Percentiles rank a stretch among this genome's conserved stretches.
phyloP scores from a whole-genome alignment of 1,140 invertebrate genomes.

The Drosophila equinoxialis region DNA sequence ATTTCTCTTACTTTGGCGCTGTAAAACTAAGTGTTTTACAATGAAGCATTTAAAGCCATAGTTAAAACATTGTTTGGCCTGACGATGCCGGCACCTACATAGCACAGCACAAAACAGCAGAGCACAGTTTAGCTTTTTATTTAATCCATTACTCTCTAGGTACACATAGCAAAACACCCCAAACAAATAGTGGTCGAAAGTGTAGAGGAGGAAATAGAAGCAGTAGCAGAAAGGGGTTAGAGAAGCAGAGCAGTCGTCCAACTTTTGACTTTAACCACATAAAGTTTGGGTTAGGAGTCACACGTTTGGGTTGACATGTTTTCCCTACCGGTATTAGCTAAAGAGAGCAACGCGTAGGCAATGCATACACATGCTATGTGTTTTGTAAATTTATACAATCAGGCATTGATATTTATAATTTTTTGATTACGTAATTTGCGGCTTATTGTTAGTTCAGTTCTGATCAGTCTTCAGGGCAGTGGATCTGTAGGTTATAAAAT shows the following conservation, averaged over 20 bases:
- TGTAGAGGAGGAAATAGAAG: neutral
- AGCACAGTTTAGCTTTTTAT: slow-evolving; percentile 55
- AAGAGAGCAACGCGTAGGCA: neutral
- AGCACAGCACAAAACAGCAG: slow-evolving; percentile 30
- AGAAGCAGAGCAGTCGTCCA: neutral
- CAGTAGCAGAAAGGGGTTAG: neutral
- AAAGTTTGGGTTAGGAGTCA: slow-evolving; percentile 6
- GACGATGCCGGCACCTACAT: slow-evolving; percentile 25
- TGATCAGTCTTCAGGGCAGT: too few relatives aligned
- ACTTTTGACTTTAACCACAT: slow-evolving; percentile 17
- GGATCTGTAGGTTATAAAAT: too few relatives aligned
- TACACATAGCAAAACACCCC: slow-evolving; percentile 44
- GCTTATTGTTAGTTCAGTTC: too few relatives aligned
- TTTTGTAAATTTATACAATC: neutral
- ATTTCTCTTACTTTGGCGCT: slow-evolving; percentile 1
- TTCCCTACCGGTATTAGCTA: neutral
- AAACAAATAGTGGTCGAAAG: slow-evolving; percentile 41
- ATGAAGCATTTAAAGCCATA: slow-evolving; percentile 61
- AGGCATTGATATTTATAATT: too few relatives aligned
- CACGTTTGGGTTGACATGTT: slow-evolving; percentile 13
- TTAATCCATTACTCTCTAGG: slow-evolving; percentile 55
- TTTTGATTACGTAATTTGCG: too few relatives aligned
- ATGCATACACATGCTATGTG: neutral
- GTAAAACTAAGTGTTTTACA: slow-evolving; percentile 50
- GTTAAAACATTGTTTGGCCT: slow-evolving; percentile 49